These are phyloP conservation scores for Istiophorus platypterus DNA, from an alignment of 2,113 vertebrate species.

Conservation along the genomic window DNA sequence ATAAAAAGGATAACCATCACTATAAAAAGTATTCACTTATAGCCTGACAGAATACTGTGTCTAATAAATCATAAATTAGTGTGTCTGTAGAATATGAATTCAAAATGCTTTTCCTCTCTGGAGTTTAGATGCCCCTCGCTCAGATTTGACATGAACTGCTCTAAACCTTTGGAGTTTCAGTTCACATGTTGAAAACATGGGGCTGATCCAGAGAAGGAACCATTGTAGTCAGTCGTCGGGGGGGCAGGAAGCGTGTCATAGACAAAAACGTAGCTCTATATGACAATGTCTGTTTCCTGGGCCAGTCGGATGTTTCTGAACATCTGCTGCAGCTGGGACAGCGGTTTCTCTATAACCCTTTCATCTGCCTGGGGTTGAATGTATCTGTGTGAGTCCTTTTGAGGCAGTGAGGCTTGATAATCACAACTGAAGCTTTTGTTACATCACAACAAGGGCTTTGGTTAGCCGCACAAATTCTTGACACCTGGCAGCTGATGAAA, in stretches of 20 bases:
- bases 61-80: background rate
- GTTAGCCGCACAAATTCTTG: conserved; percentile 4
- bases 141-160: too few relatives aligned
- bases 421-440: background rate
- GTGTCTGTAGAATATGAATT: background rate
- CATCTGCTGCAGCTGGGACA: conserved; percentile 16
- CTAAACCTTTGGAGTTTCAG: background rate
- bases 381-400: background rate
- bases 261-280: background rate
- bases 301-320: background rate
- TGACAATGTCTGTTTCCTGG: conserved; percentile 32
- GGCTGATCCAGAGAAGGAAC: background rate
- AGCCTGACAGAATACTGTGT: background rate
- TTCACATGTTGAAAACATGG: background rate
- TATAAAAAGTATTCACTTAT: too few relatives aligned
- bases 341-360: conserved; percentile 50
- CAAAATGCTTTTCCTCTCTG: background rate
- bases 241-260: conserved; percentile 23
- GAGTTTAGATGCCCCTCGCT: background rate
- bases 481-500: conserved; percentile 45
- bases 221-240: background rate
- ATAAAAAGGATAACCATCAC: too few relatives aligned
- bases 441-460: too few relatives aligned
- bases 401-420: background rate
- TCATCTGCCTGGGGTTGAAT: background rate